These are phyloP conservation scores for Merluccius polli DNA, from an alignment of 2,797 vertebrate species.

Conservation along the genomic window DNA sequence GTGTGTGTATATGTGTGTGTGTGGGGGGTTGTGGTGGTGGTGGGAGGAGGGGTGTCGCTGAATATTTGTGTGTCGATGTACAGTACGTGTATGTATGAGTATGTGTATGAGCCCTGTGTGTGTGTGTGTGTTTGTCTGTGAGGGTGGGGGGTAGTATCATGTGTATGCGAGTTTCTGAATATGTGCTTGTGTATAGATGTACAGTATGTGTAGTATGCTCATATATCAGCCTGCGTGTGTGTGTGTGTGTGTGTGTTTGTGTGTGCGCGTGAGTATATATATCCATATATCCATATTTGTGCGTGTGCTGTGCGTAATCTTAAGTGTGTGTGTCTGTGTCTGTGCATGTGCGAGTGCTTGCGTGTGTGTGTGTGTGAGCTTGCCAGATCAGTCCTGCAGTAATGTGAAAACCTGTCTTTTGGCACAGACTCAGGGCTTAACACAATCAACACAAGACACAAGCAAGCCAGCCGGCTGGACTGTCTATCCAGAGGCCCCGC, in stretches of 20 bases:
- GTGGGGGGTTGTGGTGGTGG: conserved; percentile 8
- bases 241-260: conserved; percentile 25
- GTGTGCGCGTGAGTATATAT: conserved; percentile 15
- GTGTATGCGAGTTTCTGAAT: conserved; percentile 13
- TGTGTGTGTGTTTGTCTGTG: not conserved
- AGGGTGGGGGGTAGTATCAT: not conserved
- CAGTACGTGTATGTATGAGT: conserved; percentile 12
- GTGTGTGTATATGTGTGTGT: conserved; percentile 16
- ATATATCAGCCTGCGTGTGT: conserved; percentile 19
- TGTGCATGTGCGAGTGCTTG: conserved; percentile 18
- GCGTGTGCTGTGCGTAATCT: conserved; percentile 16
- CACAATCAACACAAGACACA: conserved; percentile 15
- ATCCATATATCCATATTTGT: conserved; percentile 7
- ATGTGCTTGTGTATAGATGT: conserved; percentile 5
- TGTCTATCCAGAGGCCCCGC: not conserved
- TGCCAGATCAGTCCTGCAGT: conserved; percentile 34
- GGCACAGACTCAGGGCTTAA: conserved; percentile 32
- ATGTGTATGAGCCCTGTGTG: conserved; percentile 5
- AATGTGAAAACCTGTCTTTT: conserved; percentile 45
- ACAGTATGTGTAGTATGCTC: conserved; percentile 13
- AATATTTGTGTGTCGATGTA: not conserved
- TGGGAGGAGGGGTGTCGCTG: conserved; percentile 5
- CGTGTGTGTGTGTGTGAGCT: conserved; percentile 22
- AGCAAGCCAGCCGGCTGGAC: conserved; percentile 7
- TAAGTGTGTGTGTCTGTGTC: conserved; percentile 25